Evolutionary conservation across 2,113 vertebrate species (phyloP).

Genomic region (Bubo bubo): DNA sequence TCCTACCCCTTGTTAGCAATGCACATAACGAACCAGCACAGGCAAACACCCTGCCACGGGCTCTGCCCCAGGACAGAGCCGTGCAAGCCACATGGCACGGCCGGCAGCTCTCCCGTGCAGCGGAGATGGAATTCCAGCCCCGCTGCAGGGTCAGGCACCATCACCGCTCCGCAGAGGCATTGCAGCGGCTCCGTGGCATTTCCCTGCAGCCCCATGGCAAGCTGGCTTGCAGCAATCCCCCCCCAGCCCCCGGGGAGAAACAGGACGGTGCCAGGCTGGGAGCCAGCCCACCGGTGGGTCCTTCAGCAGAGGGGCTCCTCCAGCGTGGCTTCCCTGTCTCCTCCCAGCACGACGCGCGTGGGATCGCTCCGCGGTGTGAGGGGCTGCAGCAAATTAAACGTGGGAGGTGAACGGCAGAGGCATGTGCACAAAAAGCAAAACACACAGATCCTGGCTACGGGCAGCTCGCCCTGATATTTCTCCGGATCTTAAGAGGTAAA

Average conservation of each 20-base stretch:
- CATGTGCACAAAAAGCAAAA: neutral
- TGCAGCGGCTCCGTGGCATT: neutral
- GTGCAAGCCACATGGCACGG: neutral
- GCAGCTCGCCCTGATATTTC: neutral
- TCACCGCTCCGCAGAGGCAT: too few relatives aligned
- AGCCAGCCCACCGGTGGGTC: neutral
- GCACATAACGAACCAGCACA: neutral
- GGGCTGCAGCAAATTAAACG: neutral
- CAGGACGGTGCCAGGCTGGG: too few relatives aligned
- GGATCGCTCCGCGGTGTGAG: neutral
- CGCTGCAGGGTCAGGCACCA: too few relatives aligned
- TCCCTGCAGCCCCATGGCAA: neutral
- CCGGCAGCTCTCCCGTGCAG: neutral
- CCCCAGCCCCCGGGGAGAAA: neutral
- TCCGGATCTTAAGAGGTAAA: neutral
- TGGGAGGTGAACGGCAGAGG: neutral
- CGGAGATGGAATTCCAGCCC: too few relatives aligned
- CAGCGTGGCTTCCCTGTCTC: too few relatives aligned
- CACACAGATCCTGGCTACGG: neutral
- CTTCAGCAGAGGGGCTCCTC: neutral
- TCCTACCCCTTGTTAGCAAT: neutral
- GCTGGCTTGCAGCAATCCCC: neutral
- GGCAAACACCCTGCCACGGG: too few relatives aligned
- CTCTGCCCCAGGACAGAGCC: neutral
- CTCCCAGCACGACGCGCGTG: neutral